Base-by-base conservation (phyloP, 2,113 vertebrate genomes). In the Lichenostomus cassidix region DNA sequence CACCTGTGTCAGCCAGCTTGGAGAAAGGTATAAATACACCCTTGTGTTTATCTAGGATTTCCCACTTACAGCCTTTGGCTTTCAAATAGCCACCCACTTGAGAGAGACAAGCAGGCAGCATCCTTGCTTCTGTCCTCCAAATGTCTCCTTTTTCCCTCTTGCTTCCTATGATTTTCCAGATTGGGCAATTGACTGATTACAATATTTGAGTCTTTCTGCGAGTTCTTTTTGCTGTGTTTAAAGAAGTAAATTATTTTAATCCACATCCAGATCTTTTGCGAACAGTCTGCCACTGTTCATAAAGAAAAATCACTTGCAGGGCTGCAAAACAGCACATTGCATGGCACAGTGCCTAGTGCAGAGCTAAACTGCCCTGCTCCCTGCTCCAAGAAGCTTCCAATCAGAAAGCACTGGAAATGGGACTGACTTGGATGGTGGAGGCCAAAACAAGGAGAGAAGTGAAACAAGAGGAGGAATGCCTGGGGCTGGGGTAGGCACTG, bases 1-100 rank as follows among this genome's bases (percentile, higher is more conserved):
- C 94, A 96, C 93, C 96, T 97, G 94, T 92, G 81, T 83, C 90
- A 92, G 90, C 46, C 59, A 19, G 68, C 47, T 62, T 39, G 49
- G 35, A 78, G 94, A 86, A 94, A 94, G 83, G 91, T 92, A 76
- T 58, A 77, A 96, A 95, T 88, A 62, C 62, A 68, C 65, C 28
- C 89, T 89, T 3, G 0, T 95, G 68, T 94, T 93, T 90, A 77
- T 94, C 71, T 77, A 93, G 79, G 93, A 92, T 94, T 95, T 94
- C 82, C 76, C 79, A 47, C 71, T 74, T 80, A 85, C 10, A 85
- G 89, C 42, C 67, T 84, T 73, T 0, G 0, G 87, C 71, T 91
- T 91, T 83, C 87, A 74, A 62, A 74, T 2, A 87, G 35, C 70
- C 71, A 65, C 84, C 59, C 59, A 69, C 74, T 74, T 7, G 1